Conservation (phyloP, 2,113 vertebrate genomes). For the Gracilinanus agilis region DNA sequence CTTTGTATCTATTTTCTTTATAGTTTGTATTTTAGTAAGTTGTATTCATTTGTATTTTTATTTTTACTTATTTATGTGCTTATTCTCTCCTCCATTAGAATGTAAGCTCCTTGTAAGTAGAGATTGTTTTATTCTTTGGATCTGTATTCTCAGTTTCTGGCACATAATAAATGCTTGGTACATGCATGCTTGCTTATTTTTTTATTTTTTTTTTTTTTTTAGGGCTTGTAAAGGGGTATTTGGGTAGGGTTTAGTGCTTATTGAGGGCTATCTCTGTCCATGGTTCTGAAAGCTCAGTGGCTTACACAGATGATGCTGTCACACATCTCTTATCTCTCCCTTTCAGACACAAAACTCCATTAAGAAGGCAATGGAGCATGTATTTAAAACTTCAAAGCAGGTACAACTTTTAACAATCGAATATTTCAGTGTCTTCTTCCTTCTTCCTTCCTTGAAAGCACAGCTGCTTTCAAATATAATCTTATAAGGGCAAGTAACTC, state of each 20-base stretch:
- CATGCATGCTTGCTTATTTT: slow-evolving; percentile 8
- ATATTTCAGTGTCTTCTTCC: not conserved
- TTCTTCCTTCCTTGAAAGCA: not conserved
- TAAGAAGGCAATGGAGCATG: not conserved
- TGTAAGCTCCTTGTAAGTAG: not conserved
- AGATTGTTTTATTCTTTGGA: not conserved
- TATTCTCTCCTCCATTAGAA: not conserved
- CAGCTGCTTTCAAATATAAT: not conserved
- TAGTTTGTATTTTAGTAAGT: too few species aligned
- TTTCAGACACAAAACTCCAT: not conserved
- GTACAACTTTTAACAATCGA: not conserved
- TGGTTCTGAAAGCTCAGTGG: not conserved
- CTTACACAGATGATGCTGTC: not conserved
- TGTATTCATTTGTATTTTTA: not conserved
- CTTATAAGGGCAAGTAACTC: not conserved
- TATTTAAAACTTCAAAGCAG: not conserved
- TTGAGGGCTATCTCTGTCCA: not conserved
- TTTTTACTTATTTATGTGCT: not conserved
- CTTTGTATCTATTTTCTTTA: not conserved
- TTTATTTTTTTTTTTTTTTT: not conserved
- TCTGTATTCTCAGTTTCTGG: not conserved
- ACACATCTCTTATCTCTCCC: not conserved
- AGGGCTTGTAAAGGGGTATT: not conserved
- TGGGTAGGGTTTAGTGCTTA: not conserved
- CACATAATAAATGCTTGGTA: not conserved